Evolutionary conservation across 2,888 invertebrate species (phyloP).

Genomic region (Prenolepis imparis): DNA sequence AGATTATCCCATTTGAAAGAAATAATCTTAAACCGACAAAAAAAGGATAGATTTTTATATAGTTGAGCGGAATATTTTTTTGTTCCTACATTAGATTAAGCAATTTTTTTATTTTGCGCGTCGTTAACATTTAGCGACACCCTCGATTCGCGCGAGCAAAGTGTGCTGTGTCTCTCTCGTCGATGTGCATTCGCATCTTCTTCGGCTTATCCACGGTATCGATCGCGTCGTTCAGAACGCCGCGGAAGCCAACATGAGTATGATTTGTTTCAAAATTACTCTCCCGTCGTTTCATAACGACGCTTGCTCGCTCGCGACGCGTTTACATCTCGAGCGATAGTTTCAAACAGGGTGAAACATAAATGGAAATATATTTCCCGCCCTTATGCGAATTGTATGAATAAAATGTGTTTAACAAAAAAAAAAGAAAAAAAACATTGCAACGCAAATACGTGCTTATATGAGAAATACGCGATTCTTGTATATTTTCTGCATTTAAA

Average conservation of each 20-base stretch:
- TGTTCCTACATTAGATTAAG: not conserved
- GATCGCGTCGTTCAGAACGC: slow-evolving; percentile 27
- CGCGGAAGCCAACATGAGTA: slow-evolving; percentile 34
- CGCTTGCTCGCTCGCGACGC: not conserved
- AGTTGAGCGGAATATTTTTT: not conserved
- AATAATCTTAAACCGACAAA: not conserved
- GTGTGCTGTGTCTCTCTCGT: not conserved
- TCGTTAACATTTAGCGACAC: slow-evolving; percentile 1
- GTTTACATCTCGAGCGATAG: slow-evolving; percentile 18
- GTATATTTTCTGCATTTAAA: not conserved
- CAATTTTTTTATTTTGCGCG: not conserved
- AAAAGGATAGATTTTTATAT: not conserved
- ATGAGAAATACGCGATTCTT: not conserved
- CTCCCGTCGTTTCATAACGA: slow-evolving; percentile 27
- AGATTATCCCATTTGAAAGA: not conserved
- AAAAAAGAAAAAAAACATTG: not conserved
- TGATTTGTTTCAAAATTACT: slow-evolving; percentile 48
- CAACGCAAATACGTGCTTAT: not conserved
- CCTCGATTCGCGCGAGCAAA: not conserved
- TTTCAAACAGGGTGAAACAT: not conserved
- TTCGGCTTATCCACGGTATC: slow-evolving; percentile 29
- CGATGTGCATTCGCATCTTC: slow-evolving; percentile 20
- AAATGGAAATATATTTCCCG: slow-evolving; percentile 28
- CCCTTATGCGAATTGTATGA: not conserved
- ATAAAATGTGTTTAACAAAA: not conserved